Percentiles rank a stretch among this genome's conserved stretches.
Evolutionary conservation across 2,113 vertebrate genomes (phyloP).

Genomic region (Chroicocephalus ridibundus): DNA sequence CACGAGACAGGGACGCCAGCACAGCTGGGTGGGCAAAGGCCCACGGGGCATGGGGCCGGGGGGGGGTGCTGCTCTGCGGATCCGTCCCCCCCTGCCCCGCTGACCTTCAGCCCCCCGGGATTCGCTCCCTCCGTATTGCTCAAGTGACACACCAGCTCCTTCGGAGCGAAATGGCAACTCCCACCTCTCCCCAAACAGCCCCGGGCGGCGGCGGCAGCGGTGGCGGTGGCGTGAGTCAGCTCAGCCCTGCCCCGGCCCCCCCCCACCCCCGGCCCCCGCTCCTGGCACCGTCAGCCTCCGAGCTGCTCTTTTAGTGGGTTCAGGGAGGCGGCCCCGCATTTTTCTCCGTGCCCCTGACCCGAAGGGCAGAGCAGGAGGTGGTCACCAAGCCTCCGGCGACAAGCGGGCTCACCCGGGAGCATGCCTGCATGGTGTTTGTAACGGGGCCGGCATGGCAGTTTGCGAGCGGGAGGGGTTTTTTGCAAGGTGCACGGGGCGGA

Average conservation of each 20-base stretch:
- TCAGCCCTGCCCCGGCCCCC: not conserved
- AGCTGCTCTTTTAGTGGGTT: not conserved
- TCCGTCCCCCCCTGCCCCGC: not conserved
- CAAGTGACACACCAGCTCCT: not conserved
- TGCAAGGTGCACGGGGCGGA: not conserved
- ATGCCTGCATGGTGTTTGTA: not conserved
- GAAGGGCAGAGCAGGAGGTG: not conserved
- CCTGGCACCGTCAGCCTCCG: not conserved
- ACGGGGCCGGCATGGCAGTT: not conserved
- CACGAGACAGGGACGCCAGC: not conserved
- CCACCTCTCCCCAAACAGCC: not conserved
- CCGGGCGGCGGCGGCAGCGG: not conserved
- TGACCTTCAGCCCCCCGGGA: not conserved
- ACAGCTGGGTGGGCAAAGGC: not conserved
- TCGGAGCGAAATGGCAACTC: not conserved
- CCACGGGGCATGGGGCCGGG: too few relatives aligned
- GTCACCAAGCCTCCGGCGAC: accelerated
- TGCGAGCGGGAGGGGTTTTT: accelerated
- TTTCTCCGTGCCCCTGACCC: accelerated
- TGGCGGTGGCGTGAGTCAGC: not conserved
- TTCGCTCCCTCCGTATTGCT: not conserved
- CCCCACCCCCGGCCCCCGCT: not conserved
- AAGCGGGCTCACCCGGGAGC: not conserved
- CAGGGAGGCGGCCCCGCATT: accelerated
- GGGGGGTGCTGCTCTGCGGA: not conserved